Base-by-base conservation (phyloP, 2,113 vertebrate genomes). In the Sula dactylatra region DNA sequence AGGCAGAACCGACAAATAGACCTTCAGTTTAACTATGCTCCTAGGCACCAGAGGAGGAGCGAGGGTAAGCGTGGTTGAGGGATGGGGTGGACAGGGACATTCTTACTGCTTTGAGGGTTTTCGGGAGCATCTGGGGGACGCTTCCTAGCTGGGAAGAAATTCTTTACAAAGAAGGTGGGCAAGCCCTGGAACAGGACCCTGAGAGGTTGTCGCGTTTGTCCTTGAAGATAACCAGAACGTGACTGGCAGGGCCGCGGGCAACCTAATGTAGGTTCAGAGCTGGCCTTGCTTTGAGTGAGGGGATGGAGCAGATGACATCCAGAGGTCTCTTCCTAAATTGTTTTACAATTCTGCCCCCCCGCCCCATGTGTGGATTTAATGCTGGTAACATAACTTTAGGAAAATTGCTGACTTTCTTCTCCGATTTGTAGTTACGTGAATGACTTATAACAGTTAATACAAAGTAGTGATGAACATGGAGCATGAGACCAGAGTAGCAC, bases 1-100 rank as follows among this genome's bases (percentile, higher is more conserved):
- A 98, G 99, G 26, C 99, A 99, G 98, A 99, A 99, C 98, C 99
- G 99, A 16, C 99, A 99, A 47, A 99, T 99, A 3, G 99, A 99
- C 97, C 98, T 99, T 38, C 99, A 99, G 98, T 99, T 99, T 92
- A 99, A 64, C 97, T 99, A 99, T 2, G 52, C 98, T 0, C 98
- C 98, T 0, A 96, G 99, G 66, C 99, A 99, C 86, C 98, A 98
- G 11, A 98, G 99, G 86, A 98, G 99, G 79, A 98, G 52, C 1
- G 99, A 99, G 16, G 99, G 99, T 99, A 61, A 89, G 97, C 8
- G 6, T 26, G 52, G 10, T 18, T 7, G 20, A 19, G 67, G 31
- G 18, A 17, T 21, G 59, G 19, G 22, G 10, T 10, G 40, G 29
- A 5, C 3, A 14, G 55, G 36, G 20, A 16, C 9, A 0, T 62